Base-by-base conservation (phyloP, 2,113 vertebrate genomes). In the Sminthopsis crassicaudata region DNA sequence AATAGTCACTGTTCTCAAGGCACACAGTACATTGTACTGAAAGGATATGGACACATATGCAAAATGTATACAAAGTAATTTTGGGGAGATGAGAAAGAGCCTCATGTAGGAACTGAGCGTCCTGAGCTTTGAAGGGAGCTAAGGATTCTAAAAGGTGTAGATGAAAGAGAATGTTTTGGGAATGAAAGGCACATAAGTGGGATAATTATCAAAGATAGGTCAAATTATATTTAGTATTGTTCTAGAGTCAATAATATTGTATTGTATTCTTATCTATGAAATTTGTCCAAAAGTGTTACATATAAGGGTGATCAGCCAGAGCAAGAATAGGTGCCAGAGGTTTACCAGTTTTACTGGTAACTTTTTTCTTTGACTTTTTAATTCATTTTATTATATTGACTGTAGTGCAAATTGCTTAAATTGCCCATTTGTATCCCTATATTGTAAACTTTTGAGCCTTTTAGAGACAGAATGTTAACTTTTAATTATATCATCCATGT, bases 221-320 rank as follows among this genome's bases (percentile, higher is more conserved):
- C 57, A 53, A 51, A 48, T 89, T 95, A 94, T 95, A 19, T 67
- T 67, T 10, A 67, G 30, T 67, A 67, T 22, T 76, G 16, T 76
- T 76, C 16, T 42, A 42, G n/a, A 42, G n/a, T 42, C 67, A 76
- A 42, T n/a, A 67, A 67, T n/a, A n/a, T 76, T 67, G n/a, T 76
- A 76, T 76, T 76, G n/a, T 42, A 76, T 42, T 76, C 16, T 76
- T 36, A 42, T 42, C 67, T 76, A 42, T 76, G 36, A 76, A 42
- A n/a, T 76, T 76, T 76, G 14, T 36, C 42, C 36, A n/a, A 8
- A n/a, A 36, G 60, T 16, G 30, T 76, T 76, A 76, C 36, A 76
- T 76, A 42, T 19, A 19, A 22, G 16, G 16, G n/a, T 76, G 67
- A 6, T 6, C 36, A 42, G 42, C 3, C 19, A 42, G n/a, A 36